Evolutionary conservation across 1,140 invertebrate species (phyloP), one percentile per base, ranked within the genome.

Genomic region (Heterodera schachtii): DNA sequence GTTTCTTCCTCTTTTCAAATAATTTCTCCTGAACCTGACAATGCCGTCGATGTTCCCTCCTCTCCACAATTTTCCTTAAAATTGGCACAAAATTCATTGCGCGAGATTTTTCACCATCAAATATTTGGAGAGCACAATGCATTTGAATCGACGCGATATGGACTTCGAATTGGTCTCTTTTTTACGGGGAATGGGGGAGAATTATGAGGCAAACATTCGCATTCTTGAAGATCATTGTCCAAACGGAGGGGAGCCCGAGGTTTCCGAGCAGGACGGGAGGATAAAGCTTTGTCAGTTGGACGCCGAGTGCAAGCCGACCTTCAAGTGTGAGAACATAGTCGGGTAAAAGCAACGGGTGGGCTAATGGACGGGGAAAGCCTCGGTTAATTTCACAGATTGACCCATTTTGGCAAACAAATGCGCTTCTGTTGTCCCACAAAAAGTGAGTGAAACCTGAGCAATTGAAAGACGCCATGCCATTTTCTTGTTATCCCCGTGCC

Each of bases 391-490:
- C 49, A 52, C 73, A 79, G 79, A 67, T 43, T 80, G n/a, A 80
- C 57, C 13, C 79, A 80, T 47, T 80, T 80, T 46, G 79, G 80
- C n/a, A 80, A 74, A 11, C 79, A 80, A 49, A 66, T 80, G 43
- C 79, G 78, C 2, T 80, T 82, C 79, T 80, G 79, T 43, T 80
- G 79, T 19, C 79, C 79, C 6, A 80, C 79, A n/a, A 80, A 49
- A 64, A 80, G 79, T 80, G 57, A 80, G 79, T 82, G 11, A 6
- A 79, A 52, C 6, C 49, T 6, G 49, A 52, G 49, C 49, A 52
- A 52, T 52, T 52, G 49, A 6, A 52, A 69, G 67, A 3, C 19
- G n/a, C n/a, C 7, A n/a, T 66, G 60, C 7, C 41, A 31, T 69
- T 21, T 43, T 16, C 6, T 19, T 31, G 41, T 7, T 79, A 4